Percentiles rank a stretch among this genome's conserved stretches.
These are phyloP conservation scores for Enteromius trimaculatus DNA, from an alignment of 2,797 vertebrate genomes.

Conservation along the genomic window DNA sequence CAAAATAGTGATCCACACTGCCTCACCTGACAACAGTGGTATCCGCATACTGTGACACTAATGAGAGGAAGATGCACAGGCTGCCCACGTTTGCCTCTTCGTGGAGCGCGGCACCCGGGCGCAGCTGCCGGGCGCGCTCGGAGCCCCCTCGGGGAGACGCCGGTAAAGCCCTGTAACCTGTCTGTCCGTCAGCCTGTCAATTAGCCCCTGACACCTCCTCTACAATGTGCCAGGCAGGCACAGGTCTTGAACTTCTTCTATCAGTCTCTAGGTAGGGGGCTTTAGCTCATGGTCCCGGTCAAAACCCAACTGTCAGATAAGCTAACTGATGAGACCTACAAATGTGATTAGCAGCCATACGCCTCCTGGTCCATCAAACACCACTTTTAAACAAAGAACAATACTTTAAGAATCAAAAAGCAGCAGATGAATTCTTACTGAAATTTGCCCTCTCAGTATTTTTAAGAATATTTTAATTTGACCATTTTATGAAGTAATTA, in stretches of 20 bases:
- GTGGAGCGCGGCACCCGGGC: constrained; percentile 37
- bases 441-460: background rate
- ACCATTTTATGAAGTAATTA: background rate
- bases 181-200: constrained; percentile 67
- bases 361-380: constrained; percentile 5
- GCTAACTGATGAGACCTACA: constrained; percentile 46
- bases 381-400: background rate
- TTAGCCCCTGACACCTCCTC: constrained; percentile 51
- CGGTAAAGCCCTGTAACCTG: constrained; percentile 58
- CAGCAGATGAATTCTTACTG: constrained; percentile 1
- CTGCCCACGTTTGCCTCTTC: constrained; percentile 38
- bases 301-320: constrained; percentile 50
- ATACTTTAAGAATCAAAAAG: constrained; percentile 19
- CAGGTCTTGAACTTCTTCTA: constrained; percentile 47
- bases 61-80: constrained; percentile 39
- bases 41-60: constrained; percentile 37
- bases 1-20: constrained; percentile 42
- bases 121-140: constrained; percentile 55
- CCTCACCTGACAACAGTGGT: constrained; percentile 38
- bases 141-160: constrained; percentile 48
- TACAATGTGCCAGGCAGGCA: constrained; percentile 1
- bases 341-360: constrained; percentile 43
- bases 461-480: background rate
- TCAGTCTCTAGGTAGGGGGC: constrained; percentile 23
- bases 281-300: constrained; percentile 37